A percentile compares a stretch with the other conserved stretches of the same genome.
Evolutionary conservation across 30 jellyfish, hydroid and myxozoan genomes (phyloP).

Genomic region (Mastigias papua): DNA sequence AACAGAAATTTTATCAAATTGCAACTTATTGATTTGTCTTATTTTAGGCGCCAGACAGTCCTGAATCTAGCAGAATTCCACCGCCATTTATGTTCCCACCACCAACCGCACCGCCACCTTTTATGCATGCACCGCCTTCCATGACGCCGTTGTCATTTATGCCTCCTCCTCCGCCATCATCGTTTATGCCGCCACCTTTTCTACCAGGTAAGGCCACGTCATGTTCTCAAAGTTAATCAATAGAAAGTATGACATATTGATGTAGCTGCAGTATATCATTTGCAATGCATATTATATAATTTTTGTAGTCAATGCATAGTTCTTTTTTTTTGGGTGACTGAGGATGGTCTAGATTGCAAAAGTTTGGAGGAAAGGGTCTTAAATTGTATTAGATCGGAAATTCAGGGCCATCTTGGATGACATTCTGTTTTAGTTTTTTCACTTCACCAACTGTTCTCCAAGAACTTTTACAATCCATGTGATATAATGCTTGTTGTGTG

Average conservation of each 20-base stretch:
- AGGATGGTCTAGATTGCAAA: no score
- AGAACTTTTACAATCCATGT: neutral
- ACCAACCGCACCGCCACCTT: slow-evolving; percentile 1
- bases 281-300: no score
- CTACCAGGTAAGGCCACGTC: neutral
- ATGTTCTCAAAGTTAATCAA: no score
- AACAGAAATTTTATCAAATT: no score
- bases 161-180: slow-evolving; percentile 55
- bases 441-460: no score
- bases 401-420: no score
- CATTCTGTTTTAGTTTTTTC: no score
- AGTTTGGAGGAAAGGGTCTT: no score
- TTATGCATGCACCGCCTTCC: slow-evolving; percentile 44
- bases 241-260: neutral
- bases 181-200: neutral
- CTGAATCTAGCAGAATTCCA: neutral
- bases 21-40: neutral
- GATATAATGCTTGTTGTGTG: neutral
- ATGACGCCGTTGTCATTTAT: slow-evolving; percentile 63
- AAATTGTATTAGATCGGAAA: no score
- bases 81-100: slow-evolving; percentile 9
- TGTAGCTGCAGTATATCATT: neutral
- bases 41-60: slow-evolving; percentile 12
- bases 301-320: no score
- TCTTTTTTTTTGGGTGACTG: no score